These are phyloP conservation scores for Brachionus sp. DNA, from an alignment of 1,140 invertebrate species.

Conservation along the genomic window DNA sequence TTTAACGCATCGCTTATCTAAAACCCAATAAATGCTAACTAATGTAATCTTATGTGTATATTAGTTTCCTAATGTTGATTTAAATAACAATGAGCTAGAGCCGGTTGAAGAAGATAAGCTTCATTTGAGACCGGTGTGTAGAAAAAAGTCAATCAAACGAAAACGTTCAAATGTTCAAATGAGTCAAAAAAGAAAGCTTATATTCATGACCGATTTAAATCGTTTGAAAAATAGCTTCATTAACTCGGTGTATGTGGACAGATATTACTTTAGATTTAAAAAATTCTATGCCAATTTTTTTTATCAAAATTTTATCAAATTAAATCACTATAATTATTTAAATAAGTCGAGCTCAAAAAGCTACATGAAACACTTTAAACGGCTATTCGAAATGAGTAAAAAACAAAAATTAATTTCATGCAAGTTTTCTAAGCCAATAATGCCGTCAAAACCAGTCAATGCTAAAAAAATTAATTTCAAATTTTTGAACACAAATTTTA, in stretches of 20 bases:
- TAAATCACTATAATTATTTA: slow-evolving; percentile 24
- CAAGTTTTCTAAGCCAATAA: slow-evolving; percentile 7
- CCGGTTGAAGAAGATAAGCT: neutral
- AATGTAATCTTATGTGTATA: neutral
- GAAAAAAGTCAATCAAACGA: slow-evolving; percentile 27
- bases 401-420: neutral
- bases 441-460: neutral
- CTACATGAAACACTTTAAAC: slow-evolving; percentile 37
- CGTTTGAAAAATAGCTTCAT: neutral
- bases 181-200: neutral
- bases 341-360: neutral
- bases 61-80: slow-evolving; percentile 14
- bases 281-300: slow-evolving; percentile 24
- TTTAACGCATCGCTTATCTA: neutral
- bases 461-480: slow-evolving; percentile 10
- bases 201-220: neutral
- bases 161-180: slow-evolving; percentile 10
- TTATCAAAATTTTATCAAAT: neutral
- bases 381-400: neutral
- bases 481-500: slow-evolving; percentile 34
- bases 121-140: neutral
- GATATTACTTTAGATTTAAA: slow-evolving; percentile 23
- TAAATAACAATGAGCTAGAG: slow-evolving; percentile 14
- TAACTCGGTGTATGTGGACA: neutral
- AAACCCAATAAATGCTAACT: neutral